Base-by-base conservation (phyloP, 2,113 vertebrate genomes). In the Ailurus styani region DNA sequence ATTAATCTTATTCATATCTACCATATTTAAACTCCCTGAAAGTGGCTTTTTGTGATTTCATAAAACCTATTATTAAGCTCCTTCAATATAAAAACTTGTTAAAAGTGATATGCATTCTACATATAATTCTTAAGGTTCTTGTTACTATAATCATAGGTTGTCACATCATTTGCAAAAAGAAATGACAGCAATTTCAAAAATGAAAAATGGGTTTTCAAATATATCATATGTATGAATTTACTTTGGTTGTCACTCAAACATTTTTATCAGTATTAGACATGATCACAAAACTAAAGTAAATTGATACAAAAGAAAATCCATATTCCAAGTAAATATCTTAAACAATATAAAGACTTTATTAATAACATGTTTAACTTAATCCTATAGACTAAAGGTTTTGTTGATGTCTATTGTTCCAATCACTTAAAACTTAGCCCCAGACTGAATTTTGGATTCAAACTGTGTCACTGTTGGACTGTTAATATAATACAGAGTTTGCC, bases 191-290 rank as follows among this genome's bases (percentile, higher is more conserved):
- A 97, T 96, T 98, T 98, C 89, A 98, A 97, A 98, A 98, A 97
- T 34, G 96, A 98, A 98, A 98, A 98, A 98, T 95, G 60, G 83
- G 81, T 95, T 98, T 98, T 97, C 92, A 98, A 97, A 98, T 98
- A 98, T 97, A 98, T 97, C 95, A 77, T 96, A 98, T 98, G 98
- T 98, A 98, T 97, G 97, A 98, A 99, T 98, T 98, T 99, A 98
- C 82, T 98, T 91, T n/a, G 86, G 95, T 90, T 98, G 98, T 98
- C 98, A 99, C 68, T 99, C 98, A 98, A 98, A 97, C 93, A 97
- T 98, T 98, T 91, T 94, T 94, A 98, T 96, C 96, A 98, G 93
- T 82, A 92, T n/a, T 96, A 82, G 77, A 82, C 88, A 96, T 70
- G 96, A 97, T n/a, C 79, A 98, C 72, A 98, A 98, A 98, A 96